Evolutionary conservation across 2,888 invertebrate genomes (phyloP).

Genomic region (Eurois occulta): DNA sequence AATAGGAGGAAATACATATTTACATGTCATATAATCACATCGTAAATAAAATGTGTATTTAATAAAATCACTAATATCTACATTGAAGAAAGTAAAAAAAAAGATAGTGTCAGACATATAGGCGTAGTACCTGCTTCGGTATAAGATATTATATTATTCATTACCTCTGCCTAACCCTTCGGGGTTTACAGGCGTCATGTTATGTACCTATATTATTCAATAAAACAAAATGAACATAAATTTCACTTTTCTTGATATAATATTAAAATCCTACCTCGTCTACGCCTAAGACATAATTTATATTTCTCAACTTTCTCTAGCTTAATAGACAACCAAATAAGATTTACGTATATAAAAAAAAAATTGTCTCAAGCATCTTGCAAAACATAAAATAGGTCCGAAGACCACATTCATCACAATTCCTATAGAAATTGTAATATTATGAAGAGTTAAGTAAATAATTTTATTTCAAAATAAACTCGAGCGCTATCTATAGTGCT

Average conservation of each 20-base stretch:
- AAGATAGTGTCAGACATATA: conserved; percentile 6
- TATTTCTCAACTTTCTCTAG: conserved; percentile 13
- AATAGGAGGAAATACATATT: conserved; percentile 73
- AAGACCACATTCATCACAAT: conserved; percentile 17
- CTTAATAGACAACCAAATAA: conserved; percentile 20
- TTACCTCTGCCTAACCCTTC: background rate
- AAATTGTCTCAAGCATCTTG: conserved; percentile 9
- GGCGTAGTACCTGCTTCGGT: conserved; percentile 16
- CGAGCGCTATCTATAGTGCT: conserved; percentile 24
- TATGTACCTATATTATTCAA: background rate
- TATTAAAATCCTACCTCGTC: conserved; percentile 9
- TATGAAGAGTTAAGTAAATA: conserved; percentile 16
- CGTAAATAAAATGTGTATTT: conserved; percentile 45
- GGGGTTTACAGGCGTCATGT: background rate
- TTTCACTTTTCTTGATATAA: conserved; percentile 13
- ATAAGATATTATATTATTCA: conserved; percentile 21
- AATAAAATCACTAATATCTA: conserved; percentile 32
- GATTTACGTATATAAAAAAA: conserved; percentile 38
- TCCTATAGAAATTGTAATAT: conserved; percentile 12
- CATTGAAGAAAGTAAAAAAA: conserved; percentile 7
- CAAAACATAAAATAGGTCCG: background rate
- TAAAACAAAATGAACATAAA: conserved; percentile 20
- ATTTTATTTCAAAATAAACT: conserved; percentile 12
- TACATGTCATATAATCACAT: conserved; percentile 73
- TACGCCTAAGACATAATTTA: conserved; percentile 6